Conservation (phyloP, 2,888 invertebrate genomes). For the Acrobasis suavella region DNA sequence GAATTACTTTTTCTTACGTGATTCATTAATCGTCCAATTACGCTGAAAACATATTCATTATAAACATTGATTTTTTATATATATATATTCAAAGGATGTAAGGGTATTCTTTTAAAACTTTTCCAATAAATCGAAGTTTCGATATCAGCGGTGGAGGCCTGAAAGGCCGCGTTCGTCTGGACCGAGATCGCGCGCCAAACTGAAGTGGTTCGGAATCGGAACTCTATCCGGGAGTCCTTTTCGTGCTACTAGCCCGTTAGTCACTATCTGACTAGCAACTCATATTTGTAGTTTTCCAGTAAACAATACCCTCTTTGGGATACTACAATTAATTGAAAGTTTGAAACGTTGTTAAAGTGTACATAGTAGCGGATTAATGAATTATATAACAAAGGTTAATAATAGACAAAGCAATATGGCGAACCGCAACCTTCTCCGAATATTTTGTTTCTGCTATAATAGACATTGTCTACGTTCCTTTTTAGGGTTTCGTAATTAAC, state of each 20-base stretch:
- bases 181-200: constrained; percentile 42
- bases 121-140: constrained; percentile 5
- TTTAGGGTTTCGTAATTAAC: too few relatives aligned
- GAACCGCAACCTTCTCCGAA: too few relatives aligned
- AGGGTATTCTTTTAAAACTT: constrained; percentile 3
- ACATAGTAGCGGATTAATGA: not conserved
- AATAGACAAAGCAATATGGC: too few relatives aligned
- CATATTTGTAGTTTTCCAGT: not conserved
- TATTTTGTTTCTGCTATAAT: too few relatives aligned
- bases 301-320: not conserved
- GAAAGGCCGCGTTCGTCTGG: constrained; percentile 36
- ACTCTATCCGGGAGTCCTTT: constrained; percentile 13
- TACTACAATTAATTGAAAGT: not conserved
- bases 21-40: not conserved
- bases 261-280: not conserved
- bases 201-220: constrained; percentile 33
- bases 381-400: not conserved
- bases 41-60: not conserved
- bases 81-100: not conserved
- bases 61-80: too few relatives aligned
- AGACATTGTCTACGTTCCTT: too few relatives aligned
- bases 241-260: not conserved
- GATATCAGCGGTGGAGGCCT: not conserved
- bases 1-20: not conserved
- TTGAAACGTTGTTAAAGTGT: not conserved